Percentiles rank a stretch among this genome's conserved stretches.
phyloP scores from a whole-genome alignment of 1,140 invertebrate genomes.

The Littorina saxatilis region DNA sequence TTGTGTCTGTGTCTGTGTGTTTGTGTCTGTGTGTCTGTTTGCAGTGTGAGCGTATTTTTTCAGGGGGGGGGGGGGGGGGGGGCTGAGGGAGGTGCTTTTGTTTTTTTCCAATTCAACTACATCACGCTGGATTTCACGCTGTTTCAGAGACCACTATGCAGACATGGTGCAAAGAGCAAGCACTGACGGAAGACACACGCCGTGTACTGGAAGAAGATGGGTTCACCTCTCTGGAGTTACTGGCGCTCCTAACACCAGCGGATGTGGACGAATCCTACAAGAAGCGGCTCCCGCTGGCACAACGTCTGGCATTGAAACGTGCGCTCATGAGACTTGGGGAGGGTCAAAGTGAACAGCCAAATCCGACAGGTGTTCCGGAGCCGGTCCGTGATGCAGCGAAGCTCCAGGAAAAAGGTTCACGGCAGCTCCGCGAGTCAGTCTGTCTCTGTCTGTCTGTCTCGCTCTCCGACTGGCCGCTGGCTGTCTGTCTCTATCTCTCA shows the following conservation, averaged over 20 bases:
- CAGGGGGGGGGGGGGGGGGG: no score
- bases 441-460: background rate
- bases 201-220: background rate
- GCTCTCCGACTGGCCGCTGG: background rate
- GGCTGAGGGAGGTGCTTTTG: no score
- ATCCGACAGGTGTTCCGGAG: background rate
- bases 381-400: no score
- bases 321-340: background rate
- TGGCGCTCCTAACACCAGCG: background rate
- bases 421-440: no score
- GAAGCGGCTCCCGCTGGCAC: background rate
- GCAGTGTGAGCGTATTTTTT: no score
- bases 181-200: background rate
- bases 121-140: no score
- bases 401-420: no score
- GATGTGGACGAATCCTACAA: constrained; percentile 6
- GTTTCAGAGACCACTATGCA: no score
- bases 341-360: background rate
- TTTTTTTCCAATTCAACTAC: no score
- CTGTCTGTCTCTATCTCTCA: background rate
- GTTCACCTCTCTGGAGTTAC: background rate
- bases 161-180: background rate
- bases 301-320: constrained; percentile 18
- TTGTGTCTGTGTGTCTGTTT: no score
- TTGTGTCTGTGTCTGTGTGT: background rate